Evolutionary conservation across 2,888 invertebrate genomes (phyloP).

Genomic region (Lissocephala sabroskyi): DNA sequence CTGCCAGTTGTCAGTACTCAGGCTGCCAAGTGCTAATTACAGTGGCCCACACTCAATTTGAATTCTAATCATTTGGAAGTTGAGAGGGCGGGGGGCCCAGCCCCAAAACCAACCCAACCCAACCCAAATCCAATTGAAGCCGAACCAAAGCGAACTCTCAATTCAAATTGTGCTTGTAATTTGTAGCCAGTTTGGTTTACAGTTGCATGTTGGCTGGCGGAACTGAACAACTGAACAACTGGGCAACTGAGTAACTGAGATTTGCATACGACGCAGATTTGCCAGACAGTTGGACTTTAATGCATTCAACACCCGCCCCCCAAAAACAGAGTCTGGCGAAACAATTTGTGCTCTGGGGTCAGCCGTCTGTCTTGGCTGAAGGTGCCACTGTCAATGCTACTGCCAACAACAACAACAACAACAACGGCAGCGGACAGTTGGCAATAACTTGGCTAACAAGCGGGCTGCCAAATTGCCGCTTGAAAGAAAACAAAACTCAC

Average conservation of each 20-base stretch:
- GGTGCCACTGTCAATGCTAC: constrained; percentile 15
- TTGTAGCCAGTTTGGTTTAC: not conserved
- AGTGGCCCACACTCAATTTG: constrained; percentile 40
- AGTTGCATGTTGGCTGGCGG: no score
- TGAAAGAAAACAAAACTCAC: constrained; percentile 24
- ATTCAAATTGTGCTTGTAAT: not conserved
- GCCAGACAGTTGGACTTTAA: no score
- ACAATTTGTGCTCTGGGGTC: not conserved
- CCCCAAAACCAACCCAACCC: not conserved
- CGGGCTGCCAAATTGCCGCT: constrained; percentile 20
- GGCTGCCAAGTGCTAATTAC: constrained; percentile 63
- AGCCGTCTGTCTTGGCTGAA: constrained; percentile 2
- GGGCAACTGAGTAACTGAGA: no score
- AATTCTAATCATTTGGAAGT: constrained; percentile 13
- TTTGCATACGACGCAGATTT: not conserved
- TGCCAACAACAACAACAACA: constrained; percentile 1
- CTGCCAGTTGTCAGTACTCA: constrained; percentile 12
- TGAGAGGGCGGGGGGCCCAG: not conserved
- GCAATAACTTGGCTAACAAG: constrained; percentile 4
- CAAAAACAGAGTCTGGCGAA: not conserved
- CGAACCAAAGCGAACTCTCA: no score
- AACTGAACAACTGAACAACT: no score
- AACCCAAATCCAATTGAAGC: no score
- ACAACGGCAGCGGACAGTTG: constrained; percentile 29
- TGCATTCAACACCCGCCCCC: no score